phyloP scores from a whole-genome alignment of 2,113 vertebrate genomes.

The Microtus ochrogaster region DNA sequence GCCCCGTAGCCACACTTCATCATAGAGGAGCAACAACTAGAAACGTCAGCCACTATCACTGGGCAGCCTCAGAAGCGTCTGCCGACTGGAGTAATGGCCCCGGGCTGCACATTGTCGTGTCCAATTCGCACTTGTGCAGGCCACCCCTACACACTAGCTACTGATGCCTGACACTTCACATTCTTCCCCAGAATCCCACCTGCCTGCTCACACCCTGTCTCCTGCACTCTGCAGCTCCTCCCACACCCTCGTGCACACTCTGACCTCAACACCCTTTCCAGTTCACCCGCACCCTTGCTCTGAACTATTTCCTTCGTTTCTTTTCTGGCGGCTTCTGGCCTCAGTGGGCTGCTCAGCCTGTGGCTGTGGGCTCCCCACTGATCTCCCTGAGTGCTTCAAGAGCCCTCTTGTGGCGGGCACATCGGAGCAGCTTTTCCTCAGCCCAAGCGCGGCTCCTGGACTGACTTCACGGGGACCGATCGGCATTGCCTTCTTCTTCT shows the following conservation, averaged over 20 bases:
- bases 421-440: not conserved
- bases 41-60: not conserved
- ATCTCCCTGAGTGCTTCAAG: not conserved
- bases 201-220: slow-evolving; percentile 44
- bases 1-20: not conserved
- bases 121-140: not conserved
- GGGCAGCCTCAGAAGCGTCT: not conserved
- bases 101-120: not conserved
- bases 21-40: not conserved
- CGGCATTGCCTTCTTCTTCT: not conserved
- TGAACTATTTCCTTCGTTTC: not conserved
- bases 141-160: not conserved
- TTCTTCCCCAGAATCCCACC: slow-evolving; percentile 76
- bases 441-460: not conserved
- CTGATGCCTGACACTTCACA: slow-evolving; percentile 66
- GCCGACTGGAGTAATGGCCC: not conserved
- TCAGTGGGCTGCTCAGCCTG: not conserved
- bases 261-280: not conserved
- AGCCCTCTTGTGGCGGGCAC: not conserved
- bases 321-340: not conserved
- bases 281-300: not conserved
- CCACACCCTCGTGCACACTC: not conserved
- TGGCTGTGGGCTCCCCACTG: not conserved
- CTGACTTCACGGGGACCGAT: not conserved
- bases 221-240: slow-evolving; percentile 38